phyloP scores from a whole-genome alignment of 1,140 invertebrate genomes.

The Zaprionus africanus region DNA sequence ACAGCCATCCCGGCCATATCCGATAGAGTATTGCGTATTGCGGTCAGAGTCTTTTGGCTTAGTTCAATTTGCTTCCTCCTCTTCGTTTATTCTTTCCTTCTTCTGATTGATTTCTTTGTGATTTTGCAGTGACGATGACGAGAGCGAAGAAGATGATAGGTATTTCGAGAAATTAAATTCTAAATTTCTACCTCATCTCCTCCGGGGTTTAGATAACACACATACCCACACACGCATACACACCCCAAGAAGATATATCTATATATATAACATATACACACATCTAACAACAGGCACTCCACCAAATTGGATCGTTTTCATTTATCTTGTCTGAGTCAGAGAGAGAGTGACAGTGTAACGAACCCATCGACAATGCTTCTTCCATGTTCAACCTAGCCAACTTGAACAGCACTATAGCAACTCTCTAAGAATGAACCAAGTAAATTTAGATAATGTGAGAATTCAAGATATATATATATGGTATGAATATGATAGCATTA shows the following conservation, averaged over 20 bases:
- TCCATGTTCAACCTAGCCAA: background rate
- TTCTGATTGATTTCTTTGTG: conserved; percentile 72
- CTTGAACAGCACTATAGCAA: background rate
- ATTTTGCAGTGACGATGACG: conserved; percentile 73
- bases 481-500: too few relatives aligned
- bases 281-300: conserved; percentile 22
- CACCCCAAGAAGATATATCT: background rate
- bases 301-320: conserved; percentile 16
- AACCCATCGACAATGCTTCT: background rate
- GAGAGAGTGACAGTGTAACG: background rate
- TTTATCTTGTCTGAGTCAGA: background rate
- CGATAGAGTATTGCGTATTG: background rate
- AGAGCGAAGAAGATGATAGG: conserved; percentile 64
- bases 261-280: background rate
- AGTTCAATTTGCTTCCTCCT: conserved; percentile 30
- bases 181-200: conserved; percentile 16
- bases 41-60: conserved; percentile 18
- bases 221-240: conserved; percentile 13
- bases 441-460: too few relatives aligned
- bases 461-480: background rate
- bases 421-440: background rate
- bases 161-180: conserved; percentile 52
- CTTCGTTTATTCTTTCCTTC: conserved; percentile 35
- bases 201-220: conserved; percentile 27
- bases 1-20: background rate